Evolutionary conservation across 2,888 invertebrate genomes (phyloP), one percentile per base, ranked within the genome.

Genomic region (Mimumesa dahlbomi): DNA sequence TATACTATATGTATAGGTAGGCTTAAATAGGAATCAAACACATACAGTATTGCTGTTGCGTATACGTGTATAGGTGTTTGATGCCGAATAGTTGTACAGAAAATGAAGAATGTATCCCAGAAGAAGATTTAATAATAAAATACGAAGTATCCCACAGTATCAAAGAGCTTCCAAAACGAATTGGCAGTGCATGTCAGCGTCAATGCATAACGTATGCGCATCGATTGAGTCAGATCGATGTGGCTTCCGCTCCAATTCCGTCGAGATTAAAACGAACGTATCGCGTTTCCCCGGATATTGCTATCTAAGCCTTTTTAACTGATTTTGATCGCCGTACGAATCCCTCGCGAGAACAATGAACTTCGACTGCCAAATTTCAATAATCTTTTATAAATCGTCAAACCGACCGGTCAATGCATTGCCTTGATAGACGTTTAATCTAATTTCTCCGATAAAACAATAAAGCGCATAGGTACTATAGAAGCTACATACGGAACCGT

Each of bases 251-350:
- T 62, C 76, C 54, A 73, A 56, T 73, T 76, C 62, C 68, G 49
- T 59, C 68, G 50, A 68, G 49, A 76, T 76, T 76, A 76, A 76
- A 68, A 59, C 62, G 54, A 64, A 45, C 54, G 58, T 68, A 63
- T 71, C 62, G 49, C 43, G 38, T 57, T 62, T 42, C 48, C 43
- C 18, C 36, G 50, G 57, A 67, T 64, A 73, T 52, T 57, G 43
- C 59, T 61, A 57, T 31, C 43, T 25, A 40, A 56, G 62, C 52
- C 50, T 56, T 52, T 65, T 76, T 65, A 16, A 6, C 29, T 19
- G 45, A 14, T 66, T 73, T 67, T 63, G 45, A 56, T 38, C 73
- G 42, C 25, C 29, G 31, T 43, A 42, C 34, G 14, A 45, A 52
- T 46, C 31, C 45, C 49, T 46, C 43, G 40, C 13, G 25, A 43